Conservation (phyloP, 2,888 invertebrate species). For the Synanthedon andrenaeformis region DNA sequence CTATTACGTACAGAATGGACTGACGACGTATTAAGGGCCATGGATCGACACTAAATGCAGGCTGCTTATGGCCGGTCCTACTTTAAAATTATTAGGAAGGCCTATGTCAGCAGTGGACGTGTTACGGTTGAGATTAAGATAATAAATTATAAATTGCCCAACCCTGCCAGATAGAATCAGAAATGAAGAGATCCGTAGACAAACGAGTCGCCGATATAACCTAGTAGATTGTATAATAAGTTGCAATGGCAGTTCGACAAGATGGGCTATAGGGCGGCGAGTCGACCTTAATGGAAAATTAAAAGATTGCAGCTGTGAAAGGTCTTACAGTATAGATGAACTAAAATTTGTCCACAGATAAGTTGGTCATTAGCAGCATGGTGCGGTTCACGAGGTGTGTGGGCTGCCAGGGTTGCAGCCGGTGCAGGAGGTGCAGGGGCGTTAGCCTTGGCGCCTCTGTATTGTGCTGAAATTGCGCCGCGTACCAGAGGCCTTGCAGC, state of each 20-base stretch:
- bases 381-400: conserved; percentile 52
- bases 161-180: too few species aligned
- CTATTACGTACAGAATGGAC: not conserved
- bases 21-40: too few species aligned
- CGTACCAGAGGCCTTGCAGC: conserved; percentile 50
- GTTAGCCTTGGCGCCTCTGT: conserved; percentile 45
- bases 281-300: too few species aligned
- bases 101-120: not conserved
- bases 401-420: conserved; percentile 56
- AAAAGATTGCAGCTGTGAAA: too few species aligned
- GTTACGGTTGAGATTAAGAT: too few species aligned
- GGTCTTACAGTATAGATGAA: not conserved
- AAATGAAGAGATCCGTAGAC: too few species aligned
- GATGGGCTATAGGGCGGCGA: too few species aligned
- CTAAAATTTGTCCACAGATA: conserved; percentile 23
- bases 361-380: conserved; percentile 60
- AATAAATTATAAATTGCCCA: too few species aligned
- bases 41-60: not conserved
- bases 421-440: conserved; percentile 61
- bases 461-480: conserved; percentile 60
- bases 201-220: too few species aligned
- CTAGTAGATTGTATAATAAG: too few species aligned
- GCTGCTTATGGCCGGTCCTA: too few species aligned
- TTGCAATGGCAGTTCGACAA: too few species aligned
- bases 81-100: not conserved